Evolutionary conservation across 2,888 invertebrate genomes (phyloP), one percentile per base, ranked within the genome.

Genomic region (Eudemis profundana): DNA sequence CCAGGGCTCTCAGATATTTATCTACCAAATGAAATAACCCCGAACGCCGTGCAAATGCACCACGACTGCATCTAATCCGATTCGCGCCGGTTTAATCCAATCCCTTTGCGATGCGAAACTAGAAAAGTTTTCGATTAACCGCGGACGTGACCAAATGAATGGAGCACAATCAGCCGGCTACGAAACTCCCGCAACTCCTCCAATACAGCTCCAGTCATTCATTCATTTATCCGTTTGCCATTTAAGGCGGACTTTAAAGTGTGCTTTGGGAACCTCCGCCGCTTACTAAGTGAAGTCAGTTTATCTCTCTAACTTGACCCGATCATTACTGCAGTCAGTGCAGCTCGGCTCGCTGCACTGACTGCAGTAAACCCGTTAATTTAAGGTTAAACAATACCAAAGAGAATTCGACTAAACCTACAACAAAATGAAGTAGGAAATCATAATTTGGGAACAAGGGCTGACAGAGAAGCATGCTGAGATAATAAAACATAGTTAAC

Each of bases 121-220:
- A 65, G 65, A 51, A 65, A 65, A 65, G 65, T 65, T 65, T 65
- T 60, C 51, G 65, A 65, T 65, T 65, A 64, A 64, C 64, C 57
- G 46, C 51, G 12, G 57, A 65, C 65, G 65, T 53, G 60, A 60
- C 60, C 53, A 60, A 65, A 59, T 64, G 64, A 64, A 64, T 64
- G 65, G 60, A 51, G 21, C 51, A 65, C 64, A 64, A 59, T 64
- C 64, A 59, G 59, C 57, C 36, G 3, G 42, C 64, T 59, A 51
- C 51, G 59, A 64, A 64, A 64, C 51, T 64, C 40, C 56, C 23
- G 23, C 42, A 27, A 40, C 21, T 62, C 50, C 38, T 23, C 46
- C 56, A 53, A 51, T 50, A 27, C 44, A 59, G 47, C n/a, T n/a
- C n/a, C n/a, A 53, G 46, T 57, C 38, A n/a, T 59, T 46, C 54